phyloP scores from a whole-genome alignment of 2,888 invertebrate genomes.

The Hyalella azteca region DNA sequence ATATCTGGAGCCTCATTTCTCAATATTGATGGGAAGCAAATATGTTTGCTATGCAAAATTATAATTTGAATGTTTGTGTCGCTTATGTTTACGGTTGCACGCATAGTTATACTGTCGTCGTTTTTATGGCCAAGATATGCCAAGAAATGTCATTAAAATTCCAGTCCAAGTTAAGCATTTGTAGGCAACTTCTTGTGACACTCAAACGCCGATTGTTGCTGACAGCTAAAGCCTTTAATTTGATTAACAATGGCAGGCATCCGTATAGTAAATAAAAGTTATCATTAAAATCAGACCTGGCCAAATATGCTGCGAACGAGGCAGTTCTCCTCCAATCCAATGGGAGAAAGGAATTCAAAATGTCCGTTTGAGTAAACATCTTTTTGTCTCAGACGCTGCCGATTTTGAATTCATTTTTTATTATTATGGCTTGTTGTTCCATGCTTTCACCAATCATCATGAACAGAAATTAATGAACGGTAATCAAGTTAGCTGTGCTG shows the following conservation, averaged over 20 bases:
- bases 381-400: too few species aligned
- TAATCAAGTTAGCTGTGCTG: too few species aligned
- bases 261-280: background rate
- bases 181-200: background rate
- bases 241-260: background rate
- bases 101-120: background rate
- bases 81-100: constrained; percentile 15
- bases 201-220: background rate
- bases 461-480: too few species aligned
- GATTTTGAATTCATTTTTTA: too few species aligned
- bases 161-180: background rate
- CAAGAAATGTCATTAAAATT: constrained; percentile 36
- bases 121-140: constrained; percentile 19
- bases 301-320: background rate
- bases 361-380: too few species aligned
- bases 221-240: constrained; percentile 16
- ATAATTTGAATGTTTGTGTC: background rate
- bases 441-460: too few species aligned
- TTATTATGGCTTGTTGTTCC: too few species aligned
- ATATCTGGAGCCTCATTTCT: too few species aligned
- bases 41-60: constrained; percentile 3
- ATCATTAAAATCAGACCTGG: background rate
- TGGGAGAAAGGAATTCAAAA: background rate
- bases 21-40: background rate
- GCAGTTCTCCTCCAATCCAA: constrained; percentile 21